Base-by-base conservation (phyloP, 2,888 invertebrate genomes). In the Brenthis hecate region DNA sequence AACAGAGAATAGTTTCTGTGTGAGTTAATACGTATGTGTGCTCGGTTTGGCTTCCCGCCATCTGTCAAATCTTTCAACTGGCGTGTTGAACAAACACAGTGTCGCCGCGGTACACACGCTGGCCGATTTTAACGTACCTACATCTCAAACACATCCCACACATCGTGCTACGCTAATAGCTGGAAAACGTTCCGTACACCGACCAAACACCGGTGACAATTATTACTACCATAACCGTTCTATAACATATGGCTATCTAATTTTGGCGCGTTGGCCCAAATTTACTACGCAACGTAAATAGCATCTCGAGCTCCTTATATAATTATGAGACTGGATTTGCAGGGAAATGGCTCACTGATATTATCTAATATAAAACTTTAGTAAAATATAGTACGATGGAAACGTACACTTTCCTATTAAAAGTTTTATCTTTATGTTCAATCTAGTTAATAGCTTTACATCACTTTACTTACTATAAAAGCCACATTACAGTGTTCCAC, bases 221-320 rank as follows among this genome's bases (percentile, higher is more conserved):
- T 85, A 87, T 87, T 85, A 82, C 83, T 81, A 80, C 86, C 87
- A 87, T 86, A 89, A 87, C 80, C 71, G 85, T 81, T 79, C 76
- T 75, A 75, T 80, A 82, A 82, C 81, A 80, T 82, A 84, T 80
- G 83, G 78, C 66, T 72, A 60, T 80, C 83, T 87, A 86, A 85
- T 82, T 87, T 79, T 84, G 83, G 84, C 76, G 78, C 76, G 76
- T 80, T 81, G 80, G 78, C 80, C 81, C 78, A 81, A 79, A 78
- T 81, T 80, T 80, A 84, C 79, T 77, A 80, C 77, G 72, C 68
- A 61, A 80, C 82, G 71, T 77, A 85, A 86, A 86, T 85, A 87
- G 80, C 79, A 77, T 78, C 80, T 78, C 78, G 74, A 74, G 77
- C 74, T 76, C 73, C 77, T 84, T 84, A 82, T 80, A 80, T 78